A percentile compares a stretch with the other conserved stretches of the same genome.
phyloP scores from a whole-genome alignment of 1,140 invertebrate species.

The Brachionus rubens region DNA sequence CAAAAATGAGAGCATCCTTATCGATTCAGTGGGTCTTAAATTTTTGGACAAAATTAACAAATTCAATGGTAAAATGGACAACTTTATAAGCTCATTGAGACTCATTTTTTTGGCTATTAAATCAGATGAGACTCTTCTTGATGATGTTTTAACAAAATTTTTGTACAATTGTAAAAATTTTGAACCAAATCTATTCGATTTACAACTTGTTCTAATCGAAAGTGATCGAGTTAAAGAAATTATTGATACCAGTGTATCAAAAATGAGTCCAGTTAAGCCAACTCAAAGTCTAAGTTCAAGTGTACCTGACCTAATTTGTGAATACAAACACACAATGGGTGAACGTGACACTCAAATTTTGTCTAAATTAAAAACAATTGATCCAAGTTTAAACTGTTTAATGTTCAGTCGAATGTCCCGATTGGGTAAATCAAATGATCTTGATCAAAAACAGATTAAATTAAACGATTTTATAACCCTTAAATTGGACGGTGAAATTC shows the following conservation, averaged over 20 bases:
- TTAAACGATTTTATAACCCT: conserved; percentile 14
- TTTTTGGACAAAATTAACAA: conserved; percentile 5
- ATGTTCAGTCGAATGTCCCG: neutral
- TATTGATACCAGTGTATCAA: neutral
- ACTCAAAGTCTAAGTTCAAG: neutral
- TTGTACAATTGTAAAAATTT: neutral
- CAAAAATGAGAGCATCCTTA: neutral
- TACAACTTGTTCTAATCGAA: neutral
- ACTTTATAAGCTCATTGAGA: neutral
- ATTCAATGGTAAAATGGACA: neutral
- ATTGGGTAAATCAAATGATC: conserved; percentile 7
- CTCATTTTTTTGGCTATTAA: conserved; percentile 8
- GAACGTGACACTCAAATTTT: conserved; percentile 9
- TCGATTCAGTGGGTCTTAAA: neutral
- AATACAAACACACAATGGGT: neutral
- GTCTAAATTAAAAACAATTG: neutral
- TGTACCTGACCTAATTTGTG: neutral
- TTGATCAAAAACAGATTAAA: conserved; percentile 16
- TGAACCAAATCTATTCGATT: neutral
- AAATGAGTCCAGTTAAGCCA: neutral
- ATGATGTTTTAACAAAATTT: neutral
- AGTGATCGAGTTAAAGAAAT: neutral
- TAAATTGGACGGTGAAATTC: neutral
- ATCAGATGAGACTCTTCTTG: neutral
- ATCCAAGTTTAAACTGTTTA: conserved; percentile 9